Evolutionary conservation across 1,140 invertebrate genomes (phyloP).

Genomic region (Macrosteles quadrilineatus): DNA sequence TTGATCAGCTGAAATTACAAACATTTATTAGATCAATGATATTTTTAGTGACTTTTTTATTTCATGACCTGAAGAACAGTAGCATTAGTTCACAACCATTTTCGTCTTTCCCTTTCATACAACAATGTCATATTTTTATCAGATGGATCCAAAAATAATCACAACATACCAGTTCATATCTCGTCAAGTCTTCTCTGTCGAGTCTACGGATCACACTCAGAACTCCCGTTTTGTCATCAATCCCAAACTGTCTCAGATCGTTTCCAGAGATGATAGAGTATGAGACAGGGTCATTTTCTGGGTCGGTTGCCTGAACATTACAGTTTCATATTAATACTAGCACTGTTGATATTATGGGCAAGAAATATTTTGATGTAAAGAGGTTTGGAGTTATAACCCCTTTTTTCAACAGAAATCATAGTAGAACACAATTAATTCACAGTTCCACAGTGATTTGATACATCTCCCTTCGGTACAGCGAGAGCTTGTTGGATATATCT

Average conservation of each 20-base stretch:
- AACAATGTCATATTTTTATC: too few species aligned
- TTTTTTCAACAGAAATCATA: slow-evolving; percentile 50
- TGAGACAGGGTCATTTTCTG: slow-evolving; percentile 82
- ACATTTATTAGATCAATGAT: slow-evolving; percentile 9
- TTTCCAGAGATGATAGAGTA: slow-evolving; percentile 86
- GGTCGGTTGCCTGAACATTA: slow-evolving; percentile 72
- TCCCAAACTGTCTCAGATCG: slow-evolving; percentile 79
- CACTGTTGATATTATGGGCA: too few species aligned
- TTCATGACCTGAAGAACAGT: too few species aligned
- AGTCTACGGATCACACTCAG: slow-evolving; percentile 80
- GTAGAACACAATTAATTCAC: too few species aligned
- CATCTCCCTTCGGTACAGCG: too few species aligned
- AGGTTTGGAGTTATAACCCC: too few species aligned
- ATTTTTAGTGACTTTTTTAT: neutral
- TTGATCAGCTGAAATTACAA: slow-evolving; percentile 65
- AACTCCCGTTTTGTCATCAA: slow-evolving; percentile 78
- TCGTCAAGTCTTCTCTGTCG: slow-evolving; percentile 82
- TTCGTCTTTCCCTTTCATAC: too few species aligned
- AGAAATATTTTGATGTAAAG: too few species aligned
- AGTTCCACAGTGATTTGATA: too few species aligned
- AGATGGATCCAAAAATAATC: slow-evolving; percentile 55
- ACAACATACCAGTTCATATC: slow-evolving; percentile 74
- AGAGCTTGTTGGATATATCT: too few species aligned
- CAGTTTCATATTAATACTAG: too few species aligned
- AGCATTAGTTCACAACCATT: too few species aligned